A percentile compares a stretch with the other conserved stretches of the same genome.
Conservation (phyloP, 2,113 vertebrate species). For the Ophthalmolycus amberensis region DNA sequence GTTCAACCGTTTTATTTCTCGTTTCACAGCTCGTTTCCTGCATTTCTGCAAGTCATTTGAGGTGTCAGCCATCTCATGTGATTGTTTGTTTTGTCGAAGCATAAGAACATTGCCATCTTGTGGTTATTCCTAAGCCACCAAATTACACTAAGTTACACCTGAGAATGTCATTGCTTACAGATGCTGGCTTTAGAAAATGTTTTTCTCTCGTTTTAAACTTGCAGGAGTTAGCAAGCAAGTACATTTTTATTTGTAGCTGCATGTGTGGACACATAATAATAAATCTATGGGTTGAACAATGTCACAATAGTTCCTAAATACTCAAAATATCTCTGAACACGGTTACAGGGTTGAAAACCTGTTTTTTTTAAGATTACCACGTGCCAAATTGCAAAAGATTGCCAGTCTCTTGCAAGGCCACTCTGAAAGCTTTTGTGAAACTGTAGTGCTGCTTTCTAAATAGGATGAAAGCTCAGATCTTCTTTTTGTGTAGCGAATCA, state of each 20-base stretch:
- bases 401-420: constrained; percentile 42
- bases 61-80: constrained; percentile 54
- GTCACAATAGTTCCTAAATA: neutral
- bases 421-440: constrained; percentile 71
- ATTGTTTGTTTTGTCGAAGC: constrained; percentile 59
- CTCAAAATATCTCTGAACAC: neutral
- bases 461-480: constrained; percentile 77
- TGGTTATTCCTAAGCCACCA: constrained; percentile 69
- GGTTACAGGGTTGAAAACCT: constrained; percentile 5
- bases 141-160: constrained; percentile 53
- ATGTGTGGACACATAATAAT: neutral
- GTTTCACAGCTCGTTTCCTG: constrained; percentile 66
- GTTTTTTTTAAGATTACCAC: constrained; percentile 37
- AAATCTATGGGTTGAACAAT: constrained; percentile 9
- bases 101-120: constrained; percentile 84
- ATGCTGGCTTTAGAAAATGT: constrained; percentile 2
- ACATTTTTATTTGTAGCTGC: neutral
- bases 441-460: constrained; percentile 73
- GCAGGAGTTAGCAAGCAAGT: neutral
- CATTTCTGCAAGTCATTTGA: constrained; percentile 63
- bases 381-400: constrained; percentile 30
- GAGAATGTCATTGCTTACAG: neutral
- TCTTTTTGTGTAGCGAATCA: constrained; percentile 79
- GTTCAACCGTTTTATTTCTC: constrained; percentile 74
- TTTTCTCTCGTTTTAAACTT: neutral